phyloP scores from a whole-genome alignment of 2,888 invertebrate genomes.

The Tiliacea citrago region DNA sequence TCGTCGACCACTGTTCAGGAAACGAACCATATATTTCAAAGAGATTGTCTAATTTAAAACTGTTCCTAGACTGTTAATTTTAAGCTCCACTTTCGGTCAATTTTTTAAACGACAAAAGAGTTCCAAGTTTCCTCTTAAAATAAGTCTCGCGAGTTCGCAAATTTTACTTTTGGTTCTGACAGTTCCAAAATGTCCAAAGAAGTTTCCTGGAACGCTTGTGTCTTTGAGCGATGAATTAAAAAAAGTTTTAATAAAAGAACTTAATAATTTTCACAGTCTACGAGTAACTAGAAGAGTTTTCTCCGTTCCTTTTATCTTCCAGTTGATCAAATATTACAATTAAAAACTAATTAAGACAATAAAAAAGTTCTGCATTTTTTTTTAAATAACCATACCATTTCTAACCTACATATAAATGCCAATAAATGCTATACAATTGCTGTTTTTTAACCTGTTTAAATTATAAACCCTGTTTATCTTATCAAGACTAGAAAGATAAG shows the following conservation, averaged over 20 bases:
- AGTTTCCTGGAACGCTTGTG: slow-evolving; percentile 60
- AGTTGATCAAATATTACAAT: slow-evolving; percentile 45
- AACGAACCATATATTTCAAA: slow-evolving; percentile 83
- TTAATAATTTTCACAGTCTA: slow-evolving; percentile 42
- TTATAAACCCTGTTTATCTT: neutral
- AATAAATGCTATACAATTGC: slow-evolving; percentile 32
- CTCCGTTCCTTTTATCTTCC: slow-evolving; percentile 36
- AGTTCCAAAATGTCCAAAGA: slow-evolving; percentile 68
- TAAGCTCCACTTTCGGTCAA: slow-evolving; percentile 35
- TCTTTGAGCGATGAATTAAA: slow-evolving; percentile 65
- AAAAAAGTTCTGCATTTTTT: slow-evolving; percentile 7
- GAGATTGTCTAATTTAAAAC: slow-evolving; percentile 88
- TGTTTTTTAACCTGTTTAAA: neutral
- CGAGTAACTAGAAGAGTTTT: slow-evolving; percentile 15
- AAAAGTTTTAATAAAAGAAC: slow-evolving; percentile 64
- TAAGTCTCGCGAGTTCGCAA: slow-evolving; percentile 52
- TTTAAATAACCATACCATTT: neutral
- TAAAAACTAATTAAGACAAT: slow-evolving; percentile 11
- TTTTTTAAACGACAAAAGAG: slow-evolving; percentile 56
- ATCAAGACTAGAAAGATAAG: neutral
- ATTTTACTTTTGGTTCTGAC: slow-evolving; percentile 66
- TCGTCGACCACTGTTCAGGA: slow-evolving; percentile 81
- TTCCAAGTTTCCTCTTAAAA: slow-evolving; percentile 34
- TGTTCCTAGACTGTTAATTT: slow-evolving; percentile 79
- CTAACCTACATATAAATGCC: neutral